Percentiles rank a stretch among this genome's conserved stretches.
Evolutionary conservation across 2,888 invertebrate species (phyloP).

Genomic region (Morpho achilles): DNA sequence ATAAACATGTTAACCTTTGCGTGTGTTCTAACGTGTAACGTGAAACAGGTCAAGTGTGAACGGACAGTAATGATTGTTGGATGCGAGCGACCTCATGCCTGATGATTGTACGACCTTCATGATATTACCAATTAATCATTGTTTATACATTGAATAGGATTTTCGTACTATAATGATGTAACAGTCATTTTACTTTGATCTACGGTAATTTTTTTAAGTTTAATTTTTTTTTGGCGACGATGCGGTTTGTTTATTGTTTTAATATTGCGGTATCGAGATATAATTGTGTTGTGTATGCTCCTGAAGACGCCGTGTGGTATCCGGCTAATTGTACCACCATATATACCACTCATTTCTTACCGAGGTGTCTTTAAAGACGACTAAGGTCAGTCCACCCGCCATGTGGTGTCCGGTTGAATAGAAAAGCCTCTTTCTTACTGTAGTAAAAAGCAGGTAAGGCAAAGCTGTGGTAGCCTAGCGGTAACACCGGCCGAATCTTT

Average conservation of each 20-base stretch:
- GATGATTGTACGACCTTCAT: slow-evolving; percentile 26
- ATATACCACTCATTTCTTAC: too few relatives aligned
- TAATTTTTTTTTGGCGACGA: not conserved
- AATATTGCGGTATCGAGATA: not conserved
- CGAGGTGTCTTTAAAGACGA: too few relatives aligned
- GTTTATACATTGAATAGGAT: slow-evolving; percentile 13
- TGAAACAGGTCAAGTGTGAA: slow-evolving; percentile 42
- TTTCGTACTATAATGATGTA: not conserved
- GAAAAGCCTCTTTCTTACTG: too few relatives aligned
- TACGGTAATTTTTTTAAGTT: not conserved
- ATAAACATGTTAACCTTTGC: not conserved
- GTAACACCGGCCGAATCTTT: too few relatives aligned
- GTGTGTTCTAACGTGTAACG: not conserved
- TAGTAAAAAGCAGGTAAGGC: too few relatives aligned
- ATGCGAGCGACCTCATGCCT: slow-evolving; percentile 28
- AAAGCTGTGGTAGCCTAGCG: too few relatives aligned
- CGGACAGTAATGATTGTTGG: slow-evolving; percentile 33
- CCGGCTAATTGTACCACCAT: too few relatives aligned
- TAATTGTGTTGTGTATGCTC: too few relatives aligned
- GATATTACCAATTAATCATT: slow-evolving; percentile 28
- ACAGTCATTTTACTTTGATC: not conserved
- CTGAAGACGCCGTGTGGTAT: too few relatives aligned
- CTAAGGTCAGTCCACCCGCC: too few relatives aligned
- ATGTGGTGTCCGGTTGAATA: too few relatives aligned
- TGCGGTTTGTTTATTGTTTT: not conserved